phyloP scores from a whole-genome alignment of 2,888 invertebrate species.

The Oxyscelio sp. region DNA sequence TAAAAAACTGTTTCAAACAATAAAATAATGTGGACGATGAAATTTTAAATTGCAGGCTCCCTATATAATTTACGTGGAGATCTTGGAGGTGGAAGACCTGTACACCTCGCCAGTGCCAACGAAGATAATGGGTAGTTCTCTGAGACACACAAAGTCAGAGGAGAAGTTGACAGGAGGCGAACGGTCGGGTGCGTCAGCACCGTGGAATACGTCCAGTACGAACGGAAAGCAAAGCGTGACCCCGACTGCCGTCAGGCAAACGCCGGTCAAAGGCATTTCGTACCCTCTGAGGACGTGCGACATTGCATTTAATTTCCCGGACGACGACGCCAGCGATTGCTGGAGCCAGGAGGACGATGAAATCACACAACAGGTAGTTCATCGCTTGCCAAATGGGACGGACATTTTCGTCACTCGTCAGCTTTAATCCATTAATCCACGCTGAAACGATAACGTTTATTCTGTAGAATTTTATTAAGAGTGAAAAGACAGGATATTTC shows the following conservation, averaged over 20 bases:
- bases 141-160: conserved; percentile 97
- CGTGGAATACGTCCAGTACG: conserved; percentile 81
- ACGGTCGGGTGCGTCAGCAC: conserved; percentile 84
- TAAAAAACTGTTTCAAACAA: too few relatives aligned
- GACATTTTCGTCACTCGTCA: too few relatives aligned
- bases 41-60: conserved; percentile 94
- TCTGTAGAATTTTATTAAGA: too few relatives aligned
- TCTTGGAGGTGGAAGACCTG: conserved; percentile 95
- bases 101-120: conserved; percentile 95
- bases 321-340: conserved; percentile 91
- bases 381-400: too few relatives aligned
- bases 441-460: too few relatives aligned
- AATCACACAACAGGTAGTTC: too few relatives aligned
- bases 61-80: conserved; percentile 99
- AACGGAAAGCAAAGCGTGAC: conserved; percentile 80
- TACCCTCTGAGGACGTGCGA: conserved; percentile 83
- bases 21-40: too few relatives aligned
- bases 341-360: too few relatives aligned
- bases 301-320: conserved; percentile 86
- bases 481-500: too few relatives aligned
- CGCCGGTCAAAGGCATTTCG: conserved; percentile 85
- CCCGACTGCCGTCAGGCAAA: conserved; percentile 84
- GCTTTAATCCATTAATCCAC: too few relatives aligned
- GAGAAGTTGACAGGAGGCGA: conserved; percentile 93
- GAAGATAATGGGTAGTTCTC: conserved; percentile 94